These are phyloP conservation scores for Neosilurus hyrtlii DNA, from an alignment of 2,797 vertebrate genomes.

Conservation along the genomic window DNA sequence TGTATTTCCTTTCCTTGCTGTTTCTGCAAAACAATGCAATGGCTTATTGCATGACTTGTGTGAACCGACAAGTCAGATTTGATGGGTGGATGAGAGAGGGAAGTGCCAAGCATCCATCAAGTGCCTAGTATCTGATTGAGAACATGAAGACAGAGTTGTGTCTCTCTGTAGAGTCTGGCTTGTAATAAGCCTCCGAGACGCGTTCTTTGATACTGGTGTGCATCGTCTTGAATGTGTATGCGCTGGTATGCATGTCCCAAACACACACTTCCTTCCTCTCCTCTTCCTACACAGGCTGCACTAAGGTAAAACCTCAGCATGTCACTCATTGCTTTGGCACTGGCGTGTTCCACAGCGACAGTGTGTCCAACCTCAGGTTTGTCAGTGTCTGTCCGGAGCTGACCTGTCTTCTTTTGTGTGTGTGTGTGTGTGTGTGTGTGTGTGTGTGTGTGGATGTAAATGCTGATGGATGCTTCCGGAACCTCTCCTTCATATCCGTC, in stretches of 20 bases:
- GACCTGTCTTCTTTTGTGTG: constrained; percentile 72
- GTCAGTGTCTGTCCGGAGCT: constrained; percentile 77
- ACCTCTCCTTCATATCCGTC: constrained; percentile 75
- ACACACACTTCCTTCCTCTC: neutral
- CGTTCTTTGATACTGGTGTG: constrained; percentile 10
- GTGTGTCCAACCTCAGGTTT: constrained; percentile 75
- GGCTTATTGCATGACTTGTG: constrained; percentile 17
- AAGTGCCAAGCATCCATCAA: constrained; percentile 40
- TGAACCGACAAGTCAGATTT: constrained; percentile 48
- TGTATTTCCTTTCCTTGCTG: constrained; percentile 15
- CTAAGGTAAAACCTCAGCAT: constrained; percentile 69
- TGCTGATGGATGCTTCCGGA: constrained; percentile 78
- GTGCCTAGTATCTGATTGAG: constrained; percentile 40
- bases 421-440: constrained; percentile 1
- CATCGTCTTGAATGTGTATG: constrained; percentile 43
- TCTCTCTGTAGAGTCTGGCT: constrained; percentile 3
- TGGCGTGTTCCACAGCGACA: constrained; percentile 70
- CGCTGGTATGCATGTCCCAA: constrained; percentile 16
- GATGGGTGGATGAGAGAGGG: constrained; percentile 39
- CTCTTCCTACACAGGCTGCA: constrained; percentile 41
- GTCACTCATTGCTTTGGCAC: constrained; percentile 70
- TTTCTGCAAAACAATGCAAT: constrained; percentile 26
- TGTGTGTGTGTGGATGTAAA: constrained; percentile 56
- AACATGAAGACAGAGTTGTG: constrained; percentile 42
- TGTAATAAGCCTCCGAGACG: constrained; percentile 15